These are phyloP conservation scores for Ochlodes sylvanus DNA, from an alignment of 2,888 invertebrate species.

Conservation along the genomic window DNA sequence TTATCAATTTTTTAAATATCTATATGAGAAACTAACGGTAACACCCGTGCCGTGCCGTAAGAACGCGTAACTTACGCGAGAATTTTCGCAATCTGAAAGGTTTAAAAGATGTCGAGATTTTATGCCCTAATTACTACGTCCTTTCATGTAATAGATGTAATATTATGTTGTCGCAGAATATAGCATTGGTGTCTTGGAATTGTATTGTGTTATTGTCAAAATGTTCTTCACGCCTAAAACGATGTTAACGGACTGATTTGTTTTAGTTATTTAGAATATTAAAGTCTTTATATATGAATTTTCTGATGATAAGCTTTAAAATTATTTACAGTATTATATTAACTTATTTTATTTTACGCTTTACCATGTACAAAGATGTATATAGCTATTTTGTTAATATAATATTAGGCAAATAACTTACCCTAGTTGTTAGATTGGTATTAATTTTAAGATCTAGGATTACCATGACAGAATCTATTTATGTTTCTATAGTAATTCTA, in stretches of 20 bases:
- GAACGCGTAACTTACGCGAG: not conserved
- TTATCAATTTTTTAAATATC: not conserved
- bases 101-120: constrained; percentile 10
- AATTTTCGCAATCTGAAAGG: not conserved
- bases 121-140: constrained; percentile 20
- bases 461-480: constrained; percentile 34
- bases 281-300: constrained; percentile 43
- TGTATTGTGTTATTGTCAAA: constrained; percentile 28
- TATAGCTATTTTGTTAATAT: constrained; percentile 68
- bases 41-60: not conserved
- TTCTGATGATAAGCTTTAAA: constrained; percentile 75
- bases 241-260: constrained; percentile 65
- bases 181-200: constrained; percentile 14
- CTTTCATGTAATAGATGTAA: not conserved
- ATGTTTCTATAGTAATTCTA: constrained; percentile 40
- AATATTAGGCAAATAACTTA: constrained; percentile 39
- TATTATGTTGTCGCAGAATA: constrained; percentile 15
- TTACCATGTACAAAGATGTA: constrained; percentile 75
- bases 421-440: constrained; percentile 48
- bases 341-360: constrained; percentile 74
- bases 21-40: not conserved
- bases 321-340: constrained; percentile 81
- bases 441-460: constrained; percentile 41
- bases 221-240: constrained; percentile 35
- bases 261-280: constrained; percentile 50